phyloP scores from a whole-genome alignment of 2,888 invertebrate species.

The Poecilus cupreus region DNA sequence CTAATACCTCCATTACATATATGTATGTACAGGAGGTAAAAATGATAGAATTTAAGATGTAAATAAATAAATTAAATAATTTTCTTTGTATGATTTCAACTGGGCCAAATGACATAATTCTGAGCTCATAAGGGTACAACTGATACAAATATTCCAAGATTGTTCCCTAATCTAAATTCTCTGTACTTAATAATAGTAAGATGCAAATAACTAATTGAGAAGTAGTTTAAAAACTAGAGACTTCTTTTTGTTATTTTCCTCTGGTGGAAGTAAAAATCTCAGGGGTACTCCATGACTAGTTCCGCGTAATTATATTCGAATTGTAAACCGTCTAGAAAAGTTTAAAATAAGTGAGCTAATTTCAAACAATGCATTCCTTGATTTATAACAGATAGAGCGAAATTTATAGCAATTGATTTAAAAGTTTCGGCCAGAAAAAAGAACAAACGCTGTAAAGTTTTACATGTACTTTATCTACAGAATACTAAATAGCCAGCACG shows the following conservation, averaged over 20 bases:
- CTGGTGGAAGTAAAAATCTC: conserved; percentile 1
- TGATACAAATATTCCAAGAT: too few species aligned
- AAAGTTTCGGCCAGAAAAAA: conserved; percentile 6
- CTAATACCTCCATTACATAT: too few species aligned
- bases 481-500: conserved; percentile 28
- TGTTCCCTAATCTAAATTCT: too few species aligned
- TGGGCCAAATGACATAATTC: too few species aligned
- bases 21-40: too few species aligned
- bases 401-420: conserved; percentile 51
- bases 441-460: conserved; percentile 16
- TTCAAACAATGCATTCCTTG: conserved; percentile 39
- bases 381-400: conserved; percentile 42
- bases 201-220: too few species aligned
- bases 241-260: not conserved
- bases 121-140: too few species aligned
- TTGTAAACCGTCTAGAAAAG: conserved; percentile 6
- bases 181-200: too few species aligned
- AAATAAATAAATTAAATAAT: too few species aligned
- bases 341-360: conserved; percentile 44
- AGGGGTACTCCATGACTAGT: not conserved
- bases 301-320: conserved; percentile 10
- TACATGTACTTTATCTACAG: conserved; percentile 24
- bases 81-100: too few species aligned
- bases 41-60: too few species aligned
- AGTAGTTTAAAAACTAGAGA: too few species aligned